Conservation (phyloP, 2,797 vertebrate species). For the Brachyrhaphis roseni region DNA sequence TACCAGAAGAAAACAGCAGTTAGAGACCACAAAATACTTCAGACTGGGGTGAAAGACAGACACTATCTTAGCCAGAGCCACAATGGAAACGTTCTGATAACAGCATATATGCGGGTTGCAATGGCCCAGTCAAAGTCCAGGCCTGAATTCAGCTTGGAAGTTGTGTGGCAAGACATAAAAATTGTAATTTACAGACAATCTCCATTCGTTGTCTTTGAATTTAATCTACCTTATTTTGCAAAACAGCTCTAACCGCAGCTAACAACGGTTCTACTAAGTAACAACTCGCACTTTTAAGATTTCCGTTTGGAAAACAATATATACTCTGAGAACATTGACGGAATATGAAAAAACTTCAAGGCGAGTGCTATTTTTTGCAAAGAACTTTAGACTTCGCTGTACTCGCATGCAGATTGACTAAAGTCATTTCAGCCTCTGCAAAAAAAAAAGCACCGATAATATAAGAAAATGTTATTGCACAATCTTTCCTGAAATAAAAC, state of each 20-base stretch:
- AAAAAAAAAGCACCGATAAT: neutral
- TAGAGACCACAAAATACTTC: neutral
- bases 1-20: neutral
- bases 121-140: neutral
- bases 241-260: neutral
- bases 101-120: neutral
- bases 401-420: neutral
- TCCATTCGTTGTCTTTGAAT: neutral
- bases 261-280: neutral
- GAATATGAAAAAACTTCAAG: neutral
- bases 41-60: neutral
- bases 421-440: neutral
- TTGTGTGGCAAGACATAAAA: neutral
- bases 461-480: constrained; percentile 5
- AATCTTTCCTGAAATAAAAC: constrained; percentile 32
- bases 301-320: neutral
- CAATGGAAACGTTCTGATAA: neutral
- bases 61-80: neutral
- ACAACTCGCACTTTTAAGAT: neutral
- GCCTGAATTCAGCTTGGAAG: neutral
- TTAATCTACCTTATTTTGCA: neutral
- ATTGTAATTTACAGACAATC: neutral
- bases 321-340: neutral
- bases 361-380: neutral
- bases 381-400: neutral